Base-by-base conservation (phyloP, 2,888 invertebrate species). In the Eupithecia vulgata region DNA sequence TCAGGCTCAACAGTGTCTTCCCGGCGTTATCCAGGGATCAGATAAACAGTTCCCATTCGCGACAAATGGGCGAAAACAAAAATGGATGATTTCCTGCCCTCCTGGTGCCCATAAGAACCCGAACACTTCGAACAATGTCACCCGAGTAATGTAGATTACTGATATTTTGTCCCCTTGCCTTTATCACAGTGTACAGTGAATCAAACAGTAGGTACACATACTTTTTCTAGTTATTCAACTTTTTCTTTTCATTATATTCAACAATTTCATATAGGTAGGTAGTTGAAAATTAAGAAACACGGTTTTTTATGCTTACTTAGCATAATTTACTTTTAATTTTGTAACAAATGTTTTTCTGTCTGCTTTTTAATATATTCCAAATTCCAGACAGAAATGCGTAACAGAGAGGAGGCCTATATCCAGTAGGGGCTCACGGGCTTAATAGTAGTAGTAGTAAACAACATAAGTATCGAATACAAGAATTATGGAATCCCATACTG, bases 131-230 rank as follows among this genome's bases (percentile, higher is more conserved):
- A 71, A 68, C 70, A 68, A 72, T 68, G 70, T 40, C 68, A 74
- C 67, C 70, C 75, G 67, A 79, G 79, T 78, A 81, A 82, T 81
- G 81, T 79, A 82, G 78, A 85, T 83, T 71, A 80, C 80, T 79
- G 81, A 85, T 83, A 83, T 80, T 79, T 81, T 75, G 72, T 70
- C 77, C 69, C 71, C 61, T 68, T 67, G 71, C 65, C 69, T 52
- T 59, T 67, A 69, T 57, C 61, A 66, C 68, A 72, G 37, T 45
- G 62, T 45, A 72, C 1, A 62, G 21, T 13, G 10, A 62, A 34
- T 61, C 34, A 35, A 61, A 57, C 61, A 74, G 69, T 68, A 30
- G 30, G 4, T 30, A 69, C 35, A 48, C 5, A n/a, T 67, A 37
- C 65, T 68, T n/a, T 57, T 21, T 59, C 17, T n/a, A 21, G n/a